Evolutionary conservation across 2,888 invertebrate species (phyloP), one percentile per base, ranked within the genome.

Genomic region (Caenorhabditis sp.): DNA sequence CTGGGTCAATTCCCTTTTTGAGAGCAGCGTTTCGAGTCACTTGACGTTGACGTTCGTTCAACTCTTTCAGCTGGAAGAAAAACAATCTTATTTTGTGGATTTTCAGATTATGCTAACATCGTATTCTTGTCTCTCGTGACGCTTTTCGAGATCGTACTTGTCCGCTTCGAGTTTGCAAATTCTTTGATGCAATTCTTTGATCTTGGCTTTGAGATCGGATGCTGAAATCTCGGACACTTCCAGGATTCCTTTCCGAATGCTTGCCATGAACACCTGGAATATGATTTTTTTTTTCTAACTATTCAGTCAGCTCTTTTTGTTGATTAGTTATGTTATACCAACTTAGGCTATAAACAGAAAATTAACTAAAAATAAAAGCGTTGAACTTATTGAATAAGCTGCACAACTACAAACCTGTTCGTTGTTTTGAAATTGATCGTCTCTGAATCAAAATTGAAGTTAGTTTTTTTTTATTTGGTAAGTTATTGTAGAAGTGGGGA

Each of bases 91-190:
- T 25, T 27, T 71, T n/a, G 20, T 17, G 43, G 17, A 17, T 43
- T 43, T 14, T 43, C 5, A 14, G 17, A 10, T 5, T 10, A 31
- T 64, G 2, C 81, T 63, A 25, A 86, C 85, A 70, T 87, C 87
- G 76, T 87, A 87, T 26, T 81, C 83, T 68, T 87, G 87, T 43
- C 86, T 77, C 67, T 87, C 87, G 72, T 87, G 85, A 54, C 86
- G 75, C 70, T 86, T 87, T 75, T 87, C 87, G 74, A 87, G 77
- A 69, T 87, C 87, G 78, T 87, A 87, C 68, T 85, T 86, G 63
- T 84, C 83, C 21, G 85, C 77, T 67, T 87, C 87, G 61, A 87
- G 79, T 59, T 82, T 82, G 77, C 85, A 84, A 50, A 87, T 87
- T 63, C 83, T 80, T 54, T 73, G 69, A 71, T 87, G 87, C 63